phyloP scores from a whole-genome alignment of 2,113 vertebrate species.

The Elaphurus davidianus region DNA sequence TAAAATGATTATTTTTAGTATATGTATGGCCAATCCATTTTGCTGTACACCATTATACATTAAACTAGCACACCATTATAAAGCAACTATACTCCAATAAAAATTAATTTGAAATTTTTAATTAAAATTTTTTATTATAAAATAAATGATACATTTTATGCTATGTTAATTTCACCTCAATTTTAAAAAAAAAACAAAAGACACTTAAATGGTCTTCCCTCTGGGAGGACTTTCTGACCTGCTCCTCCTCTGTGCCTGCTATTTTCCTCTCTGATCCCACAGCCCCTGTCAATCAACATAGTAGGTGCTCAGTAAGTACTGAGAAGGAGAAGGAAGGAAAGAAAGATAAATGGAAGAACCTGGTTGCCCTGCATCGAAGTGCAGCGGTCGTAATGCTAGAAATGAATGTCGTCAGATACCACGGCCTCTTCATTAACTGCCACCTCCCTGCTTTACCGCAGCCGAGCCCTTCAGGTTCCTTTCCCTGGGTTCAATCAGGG shows the following conservation, averaged over 20 bases:
- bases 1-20: background rate
- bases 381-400: accelerated
- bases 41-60: background rate
- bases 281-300: background rate
- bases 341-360: background rate
- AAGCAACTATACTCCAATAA: background rate
- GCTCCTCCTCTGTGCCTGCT: background rate
- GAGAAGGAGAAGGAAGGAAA: background rate
- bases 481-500: background rate
- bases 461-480: background rate
- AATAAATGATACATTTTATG: background rate
- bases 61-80: background rate
- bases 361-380: background rate
- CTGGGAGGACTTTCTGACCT: background rate
- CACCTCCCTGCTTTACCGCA: accelerated
- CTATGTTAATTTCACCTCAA: background rate
- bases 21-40: background rate
- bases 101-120: background rate
- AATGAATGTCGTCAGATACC: background rate
- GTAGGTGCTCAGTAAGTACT: background rate
- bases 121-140: background rate
- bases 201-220: background rate
- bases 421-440: background rate
- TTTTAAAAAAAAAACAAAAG: background rate
- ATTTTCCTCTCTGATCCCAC: background rate